These are phyloP conservation scores for Palythoa grandiflora DNA, from an alignment of 92 coral and sea anemone genomes.

Conservation along the genomic window DNA sequence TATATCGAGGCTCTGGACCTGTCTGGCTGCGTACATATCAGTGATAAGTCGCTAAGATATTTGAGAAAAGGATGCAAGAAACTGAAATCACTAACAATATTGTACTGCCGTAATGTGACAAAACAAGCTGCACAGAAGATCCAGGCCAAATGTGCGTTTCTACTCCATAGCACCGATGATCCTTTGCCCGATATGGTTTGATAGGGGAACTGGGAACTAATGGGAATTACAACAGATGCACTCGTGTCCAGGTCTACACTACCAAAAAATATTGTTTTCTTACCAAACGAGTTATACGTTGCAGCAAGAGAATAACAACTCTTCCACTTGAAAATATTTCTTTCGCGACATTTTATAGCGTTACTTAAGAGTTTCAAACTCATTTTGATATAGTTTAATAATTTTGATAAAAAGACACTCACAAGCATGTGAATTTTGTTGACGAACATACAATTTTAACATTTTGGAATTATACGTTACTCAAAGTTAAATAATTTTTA, in stretches of 20 bases:
- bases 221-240: background rate
- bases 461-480: no score
- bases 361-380: no score
- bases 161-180: constrained; percentile 87
- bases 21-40: constrained; percentile 84
- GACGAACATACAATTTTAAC: no score
- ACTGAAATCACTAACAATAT: constrained; percentile 77
- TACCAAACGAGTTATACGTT: no score
- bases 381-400: no score
- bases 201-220: background rate
- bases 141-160: constrained; percentile 77
- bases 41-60: constrained; percentile 92
- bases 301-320: no score
- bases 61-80: constrained; percentile 93
- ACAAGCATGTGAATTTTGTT: no score
- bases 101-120: constrained; percentile 87
- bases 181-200: constrained; percentile 66
- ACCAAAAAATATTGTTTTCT: background rate
- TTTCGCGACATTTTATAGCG: no score
- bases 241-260: background rate
- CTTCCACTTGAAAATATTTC: no score
- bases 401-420: no score
- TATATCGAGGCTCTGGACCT: constrained; percentile 84
- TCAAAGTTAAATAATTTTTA: no score
- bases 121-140: constrained; percentile 92